Conservation (phyloP, 1,140 invertebrate species). For the Brachionus plicatilis region DNA sequence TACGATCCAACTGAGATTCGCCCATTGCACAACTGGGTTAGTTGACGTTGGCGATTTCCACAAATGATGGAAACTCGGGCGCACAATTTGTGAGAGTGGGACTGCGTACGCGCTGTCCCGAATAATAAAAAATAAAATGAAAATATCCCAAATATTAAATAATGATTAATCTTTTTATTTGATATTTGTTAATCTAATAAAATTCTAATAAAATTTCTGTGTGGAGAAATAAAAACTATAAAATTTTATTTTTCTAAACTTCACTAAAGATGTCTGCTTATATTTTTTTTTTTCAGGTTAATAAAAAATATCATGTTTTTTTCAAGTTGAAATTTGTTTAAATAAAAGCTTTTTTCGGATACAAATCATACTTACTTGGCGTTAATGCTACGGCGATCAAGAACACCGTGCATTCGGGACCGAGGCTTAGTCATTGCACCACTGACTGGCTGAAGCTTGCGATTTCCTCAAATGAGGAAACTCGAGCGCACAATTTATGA, state of each 20-base stretch:
- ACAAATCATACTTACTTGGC: slow-evolving; percentile 41
- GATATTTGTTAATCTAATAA: neutral
- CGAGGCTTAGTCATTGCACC: slow-evolving; percentile 40
- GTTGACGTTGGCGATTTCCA: slow-evolving; percentile 41
- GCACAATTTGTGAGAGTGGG: slow-evolving; percentile 40
- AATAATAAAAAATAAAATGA: neutral
- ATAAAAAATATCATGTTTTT: neutral
- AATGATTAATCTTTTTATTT: too few species aligned
- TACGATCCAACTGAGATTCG: slow-evolving; percentile 39
- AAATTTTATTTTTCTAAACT: too few species aligned
- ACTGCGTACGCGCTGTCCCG: slow-evolving; percentile 41
- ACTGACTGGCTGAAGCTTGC: slow-evolving; percentile 40
- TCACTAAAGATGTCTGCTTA: neutral
- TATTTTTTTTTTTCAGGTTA: neutral
- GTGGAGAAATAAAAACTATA: too few species aligned
- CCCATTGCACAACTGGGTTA: slow-evolving; percentile 35
- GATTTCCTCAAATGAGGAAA: slow-evolving; percentile 41
- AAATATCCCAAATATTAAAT: neutral
- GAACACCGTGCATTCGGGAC: slow-evolving; percentile 41
- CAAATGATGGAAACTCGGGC: slow-evolving; percentile 41
- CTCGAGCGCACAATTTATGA: slow-evolving; percentile 41
- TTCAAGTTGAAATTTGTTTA: neutral
- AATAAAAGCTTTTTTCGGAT: neutral
- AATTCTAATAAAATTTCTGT: neutral
- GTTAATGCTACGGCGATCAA: slow-evolving; percentile 41